Evolutionary conservation across 2,888 invertebrate species (phyloP).

Genomic region (Chalcosyrphus nemorum): DNA sequence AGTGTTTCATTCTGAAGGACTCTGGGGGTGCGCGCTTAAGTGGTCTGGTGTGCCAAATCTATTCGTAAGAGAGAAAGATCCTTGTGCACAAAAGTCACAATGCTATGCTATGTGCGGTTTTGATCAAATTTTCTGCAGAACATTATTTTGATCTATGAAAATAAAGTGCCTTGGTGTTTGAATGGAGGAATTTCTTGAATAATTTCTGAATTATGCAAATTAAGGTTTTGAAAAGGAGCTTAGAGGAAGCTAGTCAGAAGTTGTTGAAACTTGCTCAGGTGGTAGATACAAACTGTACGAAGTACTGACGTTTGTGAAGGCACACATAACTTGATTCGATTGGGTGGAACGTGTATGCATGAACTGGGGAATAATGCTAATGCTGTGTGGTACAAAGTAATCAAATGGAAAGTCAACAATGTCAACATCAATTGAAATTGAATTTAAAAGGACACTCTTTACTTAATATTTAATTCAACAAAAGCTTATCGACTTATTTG

Average conservation of each 20-base stretch:
- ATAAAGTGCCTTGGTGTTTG: constrained; percentile 24
- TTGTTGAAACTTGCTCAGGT: too few species aligned
- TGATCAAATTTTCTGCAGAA: constrained; percentile 38
- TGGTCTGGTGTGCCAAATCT: constrained; percentile 59
- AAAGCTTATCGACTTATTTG: too few species aligned
- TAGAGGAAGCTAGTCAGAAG: background rate
- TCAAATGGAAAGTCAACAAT: too few species aligned
- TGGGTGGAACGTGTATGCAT: too few species aligned
- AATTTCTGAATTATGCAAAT: constrained; percentile 2
- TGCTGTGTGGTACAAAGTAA: too few species aligned
- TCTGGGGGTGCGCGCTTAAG: constrained; percentile 26
- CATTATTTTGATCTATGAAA: constrained; percentile 7
- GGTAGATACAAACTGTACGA: too few species aligned
- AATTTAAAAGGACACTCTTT: too few species aligned
- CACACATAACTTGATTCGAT: background rate
- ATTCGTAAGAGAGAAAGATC: constrained; percentile 10
- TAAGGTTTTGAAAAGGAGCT: background rate
- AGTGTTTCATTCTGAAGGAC: constrained; percentile 9
- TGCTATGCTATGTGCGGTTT: constrained; percentile 36
- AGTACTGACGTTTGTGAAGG: background rate
- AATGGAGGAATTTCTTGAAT: background rate
- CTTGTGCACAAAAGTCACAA: too few species aligned
- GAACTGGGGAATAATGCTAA: too few species aligned
- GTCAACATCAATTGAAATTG: too few species aligned
- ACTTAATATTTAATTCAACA: too few species aligned